Evolutionary conservation across 2,113 vertebrate species (phyloP), one percentile per base, ranked within the genome.

Genomic region (Oryctolagus cuniculus): DNA sequence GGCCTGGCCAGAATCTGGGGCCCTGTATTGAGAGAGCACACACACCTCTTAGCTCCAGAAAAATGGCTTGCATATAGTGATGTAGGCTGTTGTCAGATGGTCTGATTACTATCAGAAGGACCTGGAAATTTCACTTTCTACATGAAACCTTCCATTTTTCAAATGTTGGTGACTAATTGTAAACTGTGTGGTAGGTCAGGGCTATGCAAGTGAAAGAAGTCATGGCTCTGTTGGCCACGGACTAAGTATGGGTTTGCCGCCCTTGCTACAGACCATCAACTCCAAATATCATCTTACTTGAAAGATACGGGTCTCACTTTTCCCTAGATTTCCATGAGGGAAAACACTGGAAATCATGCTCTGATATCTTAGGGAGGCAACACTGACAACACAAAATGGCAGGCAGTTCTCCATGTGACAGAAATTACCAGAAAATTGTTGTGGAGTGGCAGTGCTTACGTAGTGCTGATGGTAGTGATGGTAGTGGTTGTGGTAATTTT

Each of bases 141-240:
- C 31, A 10, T 82, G 80, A 93, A 80, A n/a, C n/a, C 6, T 66
- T 93, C 78, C 34, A 2, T 2, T 91, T 95, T 87, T 91, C 92
- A 67, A 51, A 34, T 31, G 5, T 70, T 21, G 29, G 44, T 36
- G 64, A 31, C 87, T 70, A 34, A 80, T 55, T 82, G 64, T 1
- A 16, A 44, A 29, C 44, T 31, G 15, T 58, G 3, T 83, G 29
- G 27, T 85, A 67, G 27, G 31, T 69, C 66, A 31, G 5, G 27
- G 7, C n/a, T 4, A 25, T 44, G 29, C 19, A 73, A 44, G 38
- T 19, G 16, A 88, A 87, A 92, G 17, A 55, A 58, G 38, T 24
- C 8, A 0, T 74, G 11, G 51, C 10, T 79, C 36, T 82, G 4
- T 78, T 17, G 17, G 29, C 38, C 44, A 44, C 53, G 24, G 29